Evolutionary conservation across 2,888 invertebrate species (phyloP).

Genomic region (Petrolisthes manimaculis): DNA sequence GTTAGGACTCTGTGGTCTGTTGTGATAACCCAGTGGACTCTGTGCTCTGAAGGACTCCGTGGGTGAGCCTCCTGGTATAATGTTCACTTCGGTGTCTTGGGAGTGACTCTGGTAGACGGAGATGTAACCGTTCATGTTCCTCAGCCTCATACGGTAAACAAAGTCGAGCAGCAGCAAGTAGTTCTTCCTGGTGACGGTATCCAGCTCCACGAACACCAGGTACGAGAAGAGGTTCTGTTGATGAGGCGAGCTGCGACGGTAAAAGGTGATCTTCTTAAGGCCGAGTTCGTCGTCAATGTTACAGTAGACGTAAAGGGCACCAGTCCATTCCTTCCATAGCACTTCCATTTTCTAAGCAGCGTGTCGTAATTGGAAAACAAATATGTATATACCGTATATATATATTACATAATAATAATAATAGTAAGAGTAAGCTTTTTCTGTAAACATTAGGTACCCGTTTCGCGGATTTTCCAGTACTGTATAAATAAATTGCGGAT

Average conservation of each 20-base stretch:
- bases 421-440: background rate
- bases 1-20: background rate
- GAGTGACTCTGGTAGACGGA: conserved; percentile 45
- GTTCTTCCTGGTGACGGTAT: conserved; percentile 50
- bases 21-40: background rate
- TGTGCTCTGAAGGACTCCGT: background rate
- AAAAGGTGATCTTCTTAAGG: conserved; percentile 38
- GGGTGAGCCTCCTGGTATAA: background rate
- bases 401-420: too few species aligned
- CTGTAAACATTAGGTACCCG: background rate
- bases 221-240: conserved; percentile 40
- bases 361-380: background rate
- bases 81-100: background rate
- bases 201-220: conserved; percentile 38
- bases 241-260: conserved; percentile 31
- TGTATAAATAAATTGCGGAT: background rate
- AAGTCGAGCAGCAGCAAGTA: conserved; percentile 46
- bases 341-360: conserved; percentile 28
- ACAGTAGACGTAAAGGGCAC: conserved; percentile 47
- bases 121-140: conserved; percentile 39
- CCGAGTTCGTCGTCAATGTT: conserved; percentile 38
- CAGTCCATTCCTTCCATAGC: conserved; percentile 49
- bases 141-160: conserved; percentile 47
- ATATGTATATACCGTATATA: background rate
- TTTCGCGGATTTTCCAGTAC: background rate